phyloP scores from a whole-genome alignment of 2,888 invertebrate genomes.

The Rhagophthalmus giganteus region DNA sequence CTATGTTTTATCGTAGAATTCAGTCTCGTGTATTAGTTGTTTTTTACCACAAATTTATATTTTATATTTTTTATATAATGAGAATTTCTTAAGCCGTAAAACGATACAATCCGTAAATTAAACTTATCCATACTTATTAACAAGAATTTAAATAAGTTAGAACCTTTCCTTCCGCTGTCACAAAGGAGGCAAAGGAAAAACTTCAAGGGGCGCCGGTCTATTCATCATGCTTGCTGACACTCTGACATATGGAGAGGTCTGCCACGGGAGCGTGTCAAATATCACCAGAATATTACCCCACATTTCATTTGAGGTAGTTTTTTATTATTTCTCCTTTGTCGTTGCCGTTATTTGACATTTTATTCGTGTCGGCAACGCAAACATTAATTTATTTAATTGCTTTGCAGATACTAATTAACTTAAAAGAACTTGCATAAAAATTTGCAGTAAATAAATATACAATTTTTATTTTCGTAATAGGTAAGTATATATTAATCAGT shows the following conservation, averaged over 20 bases:
- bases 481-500: too few species aligned
- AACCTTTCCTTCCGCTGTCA: conserved; percentile 24
- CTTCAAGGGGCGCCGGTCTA: conserved; percentile 29
- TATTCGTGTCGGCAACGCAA: not conserved
- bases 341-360: not conserved
- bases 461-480: too few species aligned
- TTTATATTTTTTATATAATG: too few species aligned
- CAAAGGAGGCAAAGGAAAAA: conserved; percentile 14
- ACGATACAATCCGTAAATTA: too few species aligned
- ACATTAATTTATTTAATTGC: not conserved
- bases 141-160: conserved; percentile 25
- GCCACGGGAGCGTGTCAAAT: conserved; percentile 34
- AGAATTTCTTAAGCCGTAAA: too few species aligned
- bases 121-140: conserved; percentile 20
- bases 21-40: too few species aligned
- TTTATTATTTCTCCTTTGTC: conserved; percentile 8
- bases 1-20: too few species aligned
- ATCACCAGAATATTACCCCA: conserved; percentile 27
- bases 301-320: conserved; percentile 19
- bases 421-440: too few species aligned
- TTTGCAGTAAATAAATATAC: too few species aligned
- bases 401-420: too few species aligned
- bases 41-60: too few species aligned
- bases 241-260: conserved; percentile 34
- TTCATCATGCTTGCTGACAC: conserved; percentile 32